Evolutionary conservation across 2,113 vertebrate species (phyloP).

Genomic region (Seriola rivoliana): DNA sequence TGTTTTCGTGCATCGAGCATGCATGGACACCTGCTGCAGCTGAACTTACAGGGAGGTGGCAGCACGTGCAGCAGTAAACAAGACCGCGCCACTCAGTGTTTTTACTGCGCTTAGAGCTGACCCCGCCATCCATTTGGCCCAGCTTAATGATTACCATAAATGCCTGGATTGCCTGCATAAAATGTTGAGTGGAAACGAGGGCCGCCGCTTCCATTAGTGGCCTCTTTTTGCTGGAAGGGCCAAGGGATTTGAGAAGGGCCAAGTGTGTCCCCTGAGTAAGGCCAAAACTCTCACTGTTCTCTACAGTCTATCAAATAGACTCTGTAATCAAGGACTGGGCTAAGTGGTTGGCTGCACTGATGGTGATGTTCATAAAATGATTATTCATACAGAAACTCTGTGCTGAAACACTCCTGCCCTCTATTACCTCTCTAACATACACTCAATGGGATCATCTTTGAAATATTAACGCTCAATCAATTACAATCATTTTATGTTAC

Average conservation of each 20-base stretch:
- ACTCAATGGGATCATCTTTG: slow-evolving; percentile 11
- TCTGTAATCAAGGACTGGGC: slow-evolving; percentile 72
- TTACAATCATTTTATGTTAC: background rate
- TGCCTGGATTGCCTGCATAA: slow-evolving; percentile 89
- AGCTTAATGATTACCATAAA: slow-evolving; percentile 89
- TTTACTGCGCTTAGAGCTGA: slow-evolving; percentile 81
- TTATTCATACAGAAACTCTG: slow-evolving; percentile 56
- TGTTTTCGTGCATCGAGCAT: slow-evolving; percentile 83
- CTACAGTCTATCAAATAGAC: slow-evolving; percentile 64
- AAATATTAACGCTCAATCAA: slow-evolving; percentile 40
- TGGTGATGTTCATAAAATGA: slow-evolving; percentile 58
- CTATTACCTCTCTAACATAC: too few relatives aligned
- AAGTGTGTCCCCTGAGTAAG: slow-evolving; percentile 89
- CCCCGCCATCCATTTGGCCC: slow-evolving; percentile 89
- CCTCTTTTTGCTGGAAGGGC: slow-evolving; percentile 89
- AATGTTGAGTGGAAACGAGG: slow-evolving; percentile 83
- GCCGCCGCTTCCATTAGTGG: slow-evolving; percentile 92
- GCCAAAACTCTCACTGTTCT: slow-evolving; percentile 66
- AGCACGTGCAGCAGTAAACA: slow-evolving; percentile 87
- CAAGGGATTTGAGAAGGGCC: slow-evolving; percentile 86
- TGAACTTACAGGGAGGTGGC: slow-evolving; percentile 81
- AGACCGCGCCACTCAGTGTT: slow-evolving; percentile 49
- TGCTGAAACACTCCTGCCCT: background rate
- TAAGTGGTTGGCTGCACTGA: slow-evolving; percentile 65
- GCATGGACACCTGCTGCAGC: slow-evolving; percentile 79